Percentiles rank a stretch among this genome's conserved stretches.
These are phyloP conservation scores for Miniopterus natalensis DNA, from an alignment of 2,113 vertebrate species.

Conservation along the genomic window DNA sequence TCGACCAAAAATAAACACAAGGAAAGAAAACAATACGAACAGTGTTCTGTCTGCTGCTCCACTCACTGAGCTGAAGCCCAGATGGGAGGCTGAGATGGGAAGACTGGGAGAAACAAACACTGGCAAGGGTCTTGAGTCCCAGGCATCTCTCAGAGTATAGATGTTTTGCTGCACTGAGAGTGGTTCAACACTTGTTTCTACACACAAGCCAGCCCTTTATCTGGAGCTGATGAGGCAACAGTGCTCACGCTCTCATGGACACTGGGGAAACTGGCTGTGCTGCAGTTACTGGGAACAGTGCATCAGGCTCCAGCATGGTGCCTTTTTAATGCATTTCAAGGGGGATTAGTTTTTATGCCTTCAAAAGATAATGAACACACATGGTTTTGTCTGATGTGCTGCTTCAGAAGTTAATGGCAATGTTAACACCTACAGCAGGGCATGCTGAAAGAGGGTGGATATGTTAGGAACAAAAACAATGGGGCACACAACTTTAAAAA, in stretches of 20 bases:
- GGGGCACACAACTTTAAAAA: neutral
- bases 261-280: neutral
- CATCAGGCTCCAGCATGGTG: neutral
- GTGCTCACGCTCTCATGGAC: neutral
- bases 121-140: neutral
- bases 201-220: neutral
- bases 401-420: neutral
- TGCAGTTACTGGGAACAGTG: neutral
- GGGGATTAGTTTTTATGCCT: constrained; percentile 1
- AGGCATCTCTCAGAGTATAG: neutral
- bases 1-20: neutral
- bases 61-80: neutral
- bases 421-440: neutral
- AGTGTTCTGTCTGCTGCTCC: neutral
- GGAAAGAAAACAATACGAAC: neutral
- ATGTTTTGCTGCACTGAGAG: neutral
- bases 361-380: neutral
- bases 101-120: neutral
- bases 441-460: neutral
- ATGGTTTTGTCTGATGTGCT: neutral
- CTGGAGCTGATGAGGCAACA: neutral
- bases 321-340: neutral
- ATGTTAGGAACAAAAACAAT: neutral
- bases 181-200: neutral
- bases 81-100: neutral